phyloP scores from a whole-genome alignment of 2,797 vertebrate species.

The Gallinago nigripennis region DNA sequence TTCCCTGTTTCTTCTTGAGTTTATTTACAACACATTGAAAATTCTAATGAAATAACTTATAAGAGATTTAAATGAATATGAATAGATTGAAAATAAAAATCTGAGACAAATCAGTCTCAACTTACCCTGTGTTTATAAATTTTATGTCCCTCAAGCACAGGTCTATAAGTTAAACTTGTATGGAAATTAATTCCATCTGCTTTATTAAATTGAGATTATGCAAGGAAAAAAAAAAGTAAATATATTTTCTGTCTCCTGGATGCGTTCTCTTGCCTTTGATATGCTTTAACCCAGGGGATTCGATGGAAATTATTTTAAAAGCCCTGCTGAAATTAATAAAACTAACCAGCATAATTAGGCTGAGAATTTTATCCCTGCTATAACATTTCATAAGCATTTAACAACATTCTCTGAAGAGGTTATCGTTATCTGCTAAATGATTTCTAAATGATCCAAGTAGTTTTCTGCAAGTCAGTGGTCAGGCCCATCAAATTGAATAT shows the following conservation, averaged over 20 bases:
- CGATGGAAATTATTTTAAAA: constrained; percentile 8
- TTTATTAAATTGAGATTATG: background rate
- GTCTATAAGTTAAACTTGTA: background rate
- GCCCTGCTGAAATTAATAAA: constrained; percentile 37
- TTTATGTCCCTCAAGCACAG: background rate
- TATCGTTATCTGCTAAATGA: background rate
- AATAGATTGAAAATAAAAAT: background rate
- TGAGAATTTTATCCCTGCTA: constrained; percentile 1
- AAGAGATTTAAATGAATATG: background rate
- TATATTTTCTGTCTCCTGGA: background rate
- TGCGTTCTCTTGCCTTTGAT: constrained; percentile 10
- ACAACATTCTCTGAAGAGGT: background rate
- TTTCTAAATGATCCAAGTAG: background rate
- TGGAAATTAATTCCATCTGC: background rate
- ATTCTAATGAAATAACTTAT: background rate
- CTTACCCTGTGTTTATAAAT: background rate
- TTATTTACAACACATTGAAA: background rate
- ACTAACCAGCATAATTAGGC: background rate
- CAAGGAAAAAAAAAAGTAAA: background rate
- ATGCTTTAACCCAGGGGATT: background rate
- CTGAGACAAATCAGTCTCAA: background rate
- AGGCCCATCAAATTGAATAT: background rate
- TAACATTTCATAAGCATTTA: background rate
- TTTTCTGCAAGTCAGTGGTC: background rate
- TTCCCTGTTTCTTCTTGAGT: background rate